These are phyloP conservation scores for Patella pellucida DNA, from an alignment of 2,888 invertebrate genomes.

Conservation along the genomic window DNA sequence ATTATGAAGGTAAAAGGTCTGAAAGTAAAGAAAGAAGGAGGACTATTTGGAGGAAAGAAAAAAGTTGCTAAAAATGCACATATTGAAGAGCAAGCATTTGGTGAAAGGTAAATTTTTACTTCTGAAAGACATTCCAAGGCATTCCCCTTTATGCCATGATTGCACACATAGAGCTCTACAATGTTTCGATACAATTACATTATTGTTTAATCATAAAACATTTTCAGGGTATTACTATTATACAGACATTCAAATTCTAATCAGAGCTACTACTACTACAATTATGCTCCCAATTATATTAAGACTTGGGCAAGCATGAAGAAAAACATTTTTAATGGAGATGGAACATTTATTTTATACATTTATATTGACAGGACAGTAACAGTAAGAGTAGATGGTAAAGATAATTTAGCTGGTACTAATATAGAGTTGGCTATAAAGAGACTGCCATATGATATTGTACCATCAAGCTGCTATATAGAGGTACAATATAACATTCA, in stretches of 20 bases:
- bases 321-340: too few relatives aligned
- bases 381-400: not conserved
- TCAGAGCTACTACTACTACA: too few relatives aligned
- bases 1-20: not conserved
- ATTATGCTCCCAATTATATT: too few relatives aligned
- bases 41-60: not conserved
- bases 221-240: too few relatives aligned
- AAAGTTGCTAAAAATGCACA: not conserved
- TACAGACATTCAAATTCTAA: too few relatives aligned
- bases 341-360: too few relatives aligned
- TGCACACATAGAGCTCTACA: too few relatives aligned
- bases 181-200: too few relatives aligned
- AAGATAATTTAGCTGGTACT: not conserved
- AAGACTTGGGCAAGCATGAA: too few relatives aligned
- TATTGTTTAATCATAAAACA: too few relatives aligned
- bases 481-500: not conserved
- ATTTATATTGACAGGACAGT: not conserved
- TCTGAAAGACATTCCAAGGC: too few relatives aligned
- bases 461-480: not conserved
- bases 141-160: too few relatives aligned
- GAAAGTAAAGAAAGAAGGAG: not conserved
- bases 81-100: not conserved
- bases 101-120: not conserved
- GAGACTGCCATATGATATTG: not conserved
- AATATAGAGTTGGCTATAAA: not conserved